A percentile compares a stretch with the other conserved stretches of the same genome.
Evolutionary conservation across 2,113 vertebrate genomes (phyloP).

Genomic region (Pteropus alecto): DNA sequence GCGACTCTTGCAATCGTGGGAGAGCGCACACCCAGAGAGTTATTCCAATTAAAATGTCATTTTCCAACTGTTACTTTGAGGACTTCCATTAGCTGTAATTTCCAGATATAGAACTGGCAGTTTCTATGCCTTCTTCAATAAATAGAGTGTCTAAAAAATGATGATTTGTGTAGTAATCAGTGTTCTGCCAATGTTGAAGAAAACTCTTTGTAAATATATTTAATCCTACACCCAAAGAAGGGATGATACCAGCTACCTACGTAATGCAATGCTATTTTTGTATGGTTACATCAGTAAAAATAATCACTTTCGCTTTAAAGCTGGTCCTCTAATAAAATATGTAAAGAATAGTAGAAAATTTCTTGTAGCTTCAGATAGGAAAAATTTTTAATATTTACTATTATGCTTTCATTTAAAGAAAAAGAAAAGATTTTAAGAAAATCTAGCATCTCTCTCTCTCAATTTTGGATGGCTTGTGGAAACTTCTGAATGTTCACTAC

Average conservation of each 20-base stretch:
- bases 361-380: neutral
- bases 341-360: neutral
- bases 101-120: neutral
- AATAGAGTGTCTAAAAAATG: neutral
- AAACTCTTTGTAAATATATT: no score
- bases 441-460: neutral
- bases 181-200: neutral
- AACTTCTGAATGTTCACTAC: neutral
- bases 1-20: neutral
- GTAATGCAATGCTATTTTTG: neutral
- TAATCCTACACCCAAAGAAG: no score
- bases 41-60: neutral
- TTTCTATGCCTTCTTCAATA: neutral
- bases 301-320: neutral
- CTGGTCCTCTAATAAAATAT: neutral
- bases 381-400: neutral
- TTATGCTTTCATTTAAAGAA: neutral
- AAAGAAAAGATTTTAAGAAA: neutral
- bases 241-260: neutral
- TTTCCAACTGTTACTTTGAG: neutral
- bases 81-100: neutral
- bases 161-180: neutral
- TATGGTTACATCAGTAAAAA: neutral
- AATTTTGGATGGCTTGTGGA: neutral
- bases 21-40: neutral